Conservation (phyloP, 2,113 vertebrate species). For the Paratilapia polleni region DNA sequence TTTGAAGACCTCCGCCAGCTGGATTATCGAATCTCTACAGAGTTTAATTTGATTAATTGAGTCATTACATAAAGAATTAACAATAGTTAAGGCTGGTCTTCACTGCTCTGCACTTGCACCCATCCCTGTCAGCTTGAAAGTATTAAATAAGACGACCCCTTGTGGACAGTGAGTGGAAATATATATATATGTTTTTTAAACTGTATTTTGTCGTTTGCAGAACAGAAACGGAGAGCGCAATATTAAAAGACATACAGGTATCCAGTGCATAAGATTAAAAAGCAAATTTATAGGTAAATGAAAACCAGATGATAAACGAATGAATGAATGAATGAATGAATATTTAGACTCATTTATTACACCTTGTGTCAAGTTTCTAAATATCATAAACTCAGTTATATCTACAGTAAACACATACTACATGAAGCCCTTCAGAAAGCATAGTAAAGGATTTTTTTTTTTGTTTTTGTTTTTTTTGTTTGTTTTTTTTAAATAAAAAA, state of each 20-base stretch:
- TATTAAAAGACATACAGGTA: constrained; percentile 12
- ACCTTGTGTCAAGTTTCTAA: neutral
- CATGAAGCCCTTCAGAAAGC: constrained; percentile 19
- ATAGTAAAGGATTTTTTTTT: rapidly evolving
- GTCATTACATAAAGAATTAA: constrained; percentile 27
- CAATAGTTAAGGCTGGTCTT: constrained; percentile 2
- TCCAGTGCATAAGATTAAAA: neutral
- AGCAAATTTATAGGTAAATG: neutral
- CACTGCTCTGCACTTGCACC: neutral
- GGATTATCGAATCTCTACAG: neutral
- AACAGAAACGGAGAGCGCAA: constrained; percentile 19
- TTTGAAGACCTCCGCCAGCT: neutral
- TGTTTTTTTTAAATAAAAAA: neutral
- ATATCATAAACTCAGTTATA: constrained; percentile 3
- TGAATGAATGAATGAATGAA: neutral
- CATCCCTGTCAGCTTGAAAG: neutral
- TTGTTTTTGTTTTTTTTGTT: neutral
- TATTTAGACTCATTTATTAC: neutral
- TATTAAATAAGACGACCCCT: constrained; percentile 41
- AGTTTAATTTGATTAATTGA: rapidly evolving
- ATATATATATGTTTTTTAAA: neutral
- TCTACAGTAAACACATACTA: neutral
- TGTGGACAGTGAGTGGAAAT: constrained; percentile 58
- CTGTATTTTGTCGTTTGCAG: neutral
- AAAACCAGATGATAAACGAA: neutral